Evolutionary conservation across 2,797 vertebrate genomes (phyloP).

Genomic region (Alectoris magna): DNA sequence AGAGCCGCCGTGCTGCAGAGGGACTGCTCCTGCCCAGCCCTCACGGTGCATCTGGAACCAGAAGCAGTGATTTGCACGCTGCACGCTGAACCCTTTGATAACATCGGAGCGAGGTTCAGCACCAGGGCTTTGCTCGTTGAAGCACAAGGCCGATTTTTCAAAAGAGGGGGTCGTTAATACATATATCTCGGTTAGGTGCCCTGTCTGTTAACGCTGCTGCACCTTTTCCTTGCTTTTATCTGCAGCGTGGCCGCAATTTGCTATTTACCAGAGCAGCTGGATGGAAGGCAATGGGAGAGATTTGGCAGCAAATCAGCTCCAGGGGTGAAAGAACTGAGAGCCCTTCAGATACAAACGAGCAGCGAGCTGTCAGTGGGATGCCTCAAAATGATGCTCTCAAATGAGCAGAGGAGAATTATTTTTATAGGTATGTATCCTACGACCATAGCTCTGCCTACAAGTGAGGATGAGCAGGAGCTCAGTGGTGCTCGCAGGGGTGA

Average conservation of each 20-base stretch:
- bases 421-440: background rate
- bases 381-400: background rate
- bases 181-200: background rate
- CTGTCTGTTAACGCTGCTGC: background rate
- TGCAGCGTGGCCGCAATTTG: background rate
- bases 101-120: background rate
- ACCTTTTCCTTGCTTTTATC: background rate
- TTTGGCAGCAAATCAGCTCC: background rate
- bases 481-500: no score
- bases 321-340: background rate
- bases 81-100: background rate
- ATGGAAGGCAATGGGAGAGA: background rate
- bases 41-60: background rate
- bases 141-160: background rate
- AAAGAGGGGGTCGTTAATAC: background rate
- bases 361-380: background rate
- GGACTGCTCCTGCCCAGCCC: background rate
- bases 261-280: background rate
- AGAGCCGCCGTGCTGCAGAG: no score
- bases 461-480: rapidly evolving
- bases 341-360: rapidly evolving
- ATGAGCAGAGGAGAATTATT: background rate
- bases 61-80: no score
- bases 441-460: background rate
- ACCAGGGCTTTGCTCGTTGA: background rate